Base-by-base conservation (phyloP, 1,140 invertebrate species). In the Apocrypta bakeri region DNA sequence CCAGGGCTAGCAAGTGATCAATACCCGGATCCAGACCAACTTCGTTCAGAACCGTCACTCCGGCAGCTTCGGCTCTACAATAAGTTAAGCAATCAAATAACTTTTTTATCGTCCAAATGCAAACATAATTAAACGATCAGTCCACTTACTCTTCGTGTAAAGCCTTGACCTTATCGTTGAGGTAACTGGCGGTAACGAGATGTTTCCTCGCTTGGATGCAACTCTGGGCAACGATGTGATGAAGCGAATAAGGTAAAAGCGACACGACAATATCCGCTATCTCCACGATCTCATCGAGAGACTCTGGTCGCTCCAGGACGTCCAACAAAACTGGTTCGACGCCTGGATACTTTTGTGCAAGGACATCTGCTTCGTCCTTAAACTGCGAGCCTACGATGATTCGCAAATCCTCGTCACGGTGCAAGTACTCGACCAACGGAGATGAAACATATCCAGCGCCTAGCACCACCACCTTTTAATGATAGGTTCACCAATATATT, bases 21-120 rank as follows among this genome's bases (percentile, higher is more conserved):
- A 99, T 97, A 3, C 98, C 99, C 0, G 99, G 99, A 91, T 99
- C 99, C 8, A 99, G 92, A 7, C 99, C 99, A 0, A 99, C 95
- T 93, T 99, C 99, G 89, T 99, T 95, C 42, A 99, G 92, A 68
- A 99, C 94, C 0, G 98, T 99, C 0, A 99, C 93, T 0, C 96
- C 97, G 14, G 97, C 96, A 69, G 96, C 94, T 72, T 94, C 93
- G 0, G 98, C 98, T 82, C 96, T 96, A 66, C n/a, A 83, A 25
- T 68, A 73, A 64, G 31, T 73, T n/a, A 71, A 8, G 24, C 3
- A 24, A 69, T 64, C 56, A 11, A 33, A n/a, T n/a, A n/a, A n/a
- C n/a, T n/a, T n/a, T n/a, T n/a, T 66, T 63, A 8, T 74, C 14
- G 14, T 6, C 7, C 0, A 71, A 71, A 66, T 25, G 21, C 25